Conservation (phyloP, 2,888 invertebrate species). For the Cantharis rufa region DNA sequence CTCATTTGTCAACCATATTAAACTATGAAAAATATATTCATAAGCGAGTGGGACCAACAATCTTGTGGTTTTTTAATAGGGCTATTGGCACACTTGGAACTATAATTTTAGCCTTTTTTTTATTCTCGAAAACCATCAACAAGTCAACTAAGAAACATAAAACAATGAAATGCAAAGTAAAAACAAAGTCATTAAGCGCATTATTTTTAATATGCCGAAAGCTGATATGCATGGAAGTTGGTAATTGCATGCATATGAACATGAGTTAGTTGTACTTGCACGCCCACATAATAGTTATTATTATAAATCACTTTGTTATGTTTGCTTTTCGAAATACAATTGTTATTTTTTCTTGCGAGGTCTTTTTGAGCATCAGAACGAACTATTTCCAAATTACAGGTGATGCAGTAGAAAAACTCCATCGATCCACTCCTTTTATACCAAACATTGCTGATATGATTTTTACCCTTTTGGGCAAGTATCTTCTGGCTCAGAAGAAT, state of each 20-base stretch:
- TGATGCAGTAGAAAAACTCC: neutral
- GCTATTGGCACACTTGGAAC: neutral
- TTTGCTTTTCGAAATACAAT: neutral
- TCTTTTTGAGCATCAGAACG: neutral
- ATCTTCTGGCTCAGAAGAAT: too few species aligned
- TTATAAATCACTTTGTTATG: conserved; percentile 34
- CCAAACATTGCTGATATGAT: too few species aligned
- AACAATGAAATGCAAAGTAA: neutral
- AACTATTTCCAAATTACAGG: neutral
- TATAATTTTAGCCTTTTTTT: neutral
- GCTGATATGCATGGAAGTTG: conserved; percentile 8
- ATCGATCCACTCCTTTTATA: too few species aligned
- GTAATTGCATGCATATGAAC: conserved; percentile 20
- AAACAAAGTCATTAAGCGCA: conserved; percentile 14
- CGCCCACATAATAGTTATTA: neutral
- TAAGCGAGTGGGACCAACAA: neutral
- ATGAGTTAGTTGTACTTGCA: neutral
- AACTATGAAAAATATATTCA: neutral
- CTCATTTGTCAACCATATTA: neutral
- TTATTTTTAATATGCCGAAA: conserved; percentile 14
- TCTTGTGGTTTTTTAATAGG: neutral
- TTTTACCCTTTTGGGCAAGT: too few species aligned
- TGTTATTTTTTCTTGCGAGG: neutral
- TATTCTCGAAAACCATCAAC: neutral
- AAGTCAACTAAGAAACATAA: neutral